Evolutionary conservation across 2,797 vertebrate genomes (phyloP).

Genomic region (Labroides dimidiatus): DNA sequence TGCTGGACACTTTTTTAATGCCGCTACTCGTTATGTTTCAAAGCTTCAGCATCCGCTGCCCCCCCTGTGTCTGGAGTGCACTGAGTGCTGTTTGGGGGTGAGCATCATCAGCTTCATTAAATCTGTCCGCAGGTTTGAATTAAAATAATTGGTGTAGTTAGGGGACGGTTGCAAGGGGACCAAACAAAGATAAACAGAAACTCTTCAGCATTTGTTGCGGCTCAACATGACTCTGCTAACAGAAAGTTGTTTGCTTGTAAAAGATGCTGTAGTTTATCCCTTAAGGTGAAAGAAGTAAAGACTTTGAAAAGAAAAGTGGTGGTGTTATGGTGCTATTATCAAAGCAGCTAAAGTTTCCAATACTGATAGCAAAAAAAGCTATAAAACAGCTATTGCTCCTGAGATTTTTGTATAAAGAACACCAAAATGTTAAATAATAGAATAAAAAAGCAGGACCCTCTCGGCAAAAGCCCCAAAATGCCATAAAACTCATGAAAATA

Average conservation of each 20-base stretch:
- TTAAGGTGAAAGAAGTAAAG: neutral
- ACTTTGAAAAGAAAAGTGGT: neutral
- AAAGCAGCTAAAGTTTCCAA: neutral
- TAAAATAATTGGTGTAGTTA: conserved; percentile 8
- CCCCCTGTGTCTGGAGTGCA: conserved; percentile 31
- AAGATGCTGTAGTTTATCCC: neutral
- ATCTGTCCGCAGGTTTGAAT: conserved; percentile 25
- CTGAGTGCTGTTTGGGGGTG: conserved; percentile 22
- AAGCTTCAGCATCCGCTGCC: conserved; percentile 4
- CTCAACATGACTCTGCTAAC: conserved; percentile 9
- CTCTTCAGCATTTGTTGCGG: conserved; percentile 4
- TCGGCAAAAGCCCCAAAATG: too few relatives aligned
- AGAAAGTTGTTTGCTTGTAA: too few relatives aligned
- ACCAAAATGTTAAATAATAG: neutral
- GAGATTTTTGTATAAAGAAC: neutral
- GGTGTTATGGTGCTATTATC: neutral
- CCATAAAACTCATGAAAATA: neutral
- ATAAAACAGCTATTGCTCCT: neutral
- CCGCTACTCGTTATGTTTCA: conserved; percentile 47
- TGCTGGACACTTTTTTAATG: conserved; percentile 30
- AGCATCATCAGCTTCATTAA: conserved; percentile 41
- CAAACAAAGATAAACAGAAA: conserved; percentile 29
- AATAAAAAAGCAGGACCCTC: neutral
- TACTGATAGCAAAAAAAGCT: neutral
- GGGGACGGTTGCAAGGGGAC: neutral